Evolutionary conservation across 2,113 vertebrate species (phyloP).

Genomic region (Poeciliopsis retropinna): DNA sequence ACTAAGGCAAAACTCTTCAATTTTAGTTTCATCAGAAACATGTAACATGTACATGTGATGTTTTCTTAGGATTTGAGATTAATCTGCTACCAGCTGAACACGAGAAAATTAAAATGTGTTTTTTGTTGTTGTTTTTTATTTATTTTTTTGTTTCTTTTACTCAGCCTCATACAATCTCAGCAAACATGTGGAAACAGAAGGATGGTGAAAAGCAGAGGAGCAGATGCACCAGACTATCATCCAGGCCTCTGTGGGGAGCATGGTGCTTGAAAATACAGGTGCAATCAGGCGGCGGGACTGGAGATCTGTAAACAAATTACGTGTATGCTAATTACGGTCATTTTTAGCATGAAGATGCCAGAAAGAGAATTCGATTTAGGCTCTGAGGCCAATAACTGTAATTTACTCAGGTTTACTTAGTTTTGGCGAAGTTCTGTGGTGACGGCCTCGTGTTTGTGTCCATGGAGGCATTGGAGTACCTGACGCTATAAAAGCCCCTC

Average conservation of each 20-base stretch:
- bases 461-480: neutral
- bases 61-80: neutral
- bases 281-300: slow-evolving; percentile 27
- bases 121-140: neutral
- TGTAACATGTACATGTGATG: neutral
- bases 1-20: too few species aligned
- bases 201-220: neutral
- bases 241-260: slow-evolving; percentile 24
- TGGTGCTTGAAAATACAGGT: slow-evolving; percentile 39
- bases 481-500: neutral
- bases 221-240: slow-evolving; percentile 6
- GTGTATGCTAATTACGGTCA: slow-evolving; percentile 40
- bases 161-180: neutral
- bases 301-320: slow-evolving; percentile 54
- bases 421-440: slow-evolving; percentile 23
- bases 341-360: slow-evolving; percentile 31
- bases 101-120: neutral
- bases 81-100: neutral
- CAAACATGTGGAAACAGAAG: neutral
- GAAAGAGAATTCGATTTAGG: slow-evolving; percentile 33
- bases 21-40: neutral
- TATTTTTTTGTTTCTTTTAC: neutral
- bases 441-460: slow-evolving; percentile 18
- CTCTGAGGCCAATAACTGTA: slow-evolving; percentile 21
- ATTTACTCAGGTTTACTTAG: slow-evolving; percentile 33